These are phyloP conservation scores for Dreissena polymorpha DNA, from an alignment of 1,140 invertebrate genomes.

Conservation along the genomic window DNA sequence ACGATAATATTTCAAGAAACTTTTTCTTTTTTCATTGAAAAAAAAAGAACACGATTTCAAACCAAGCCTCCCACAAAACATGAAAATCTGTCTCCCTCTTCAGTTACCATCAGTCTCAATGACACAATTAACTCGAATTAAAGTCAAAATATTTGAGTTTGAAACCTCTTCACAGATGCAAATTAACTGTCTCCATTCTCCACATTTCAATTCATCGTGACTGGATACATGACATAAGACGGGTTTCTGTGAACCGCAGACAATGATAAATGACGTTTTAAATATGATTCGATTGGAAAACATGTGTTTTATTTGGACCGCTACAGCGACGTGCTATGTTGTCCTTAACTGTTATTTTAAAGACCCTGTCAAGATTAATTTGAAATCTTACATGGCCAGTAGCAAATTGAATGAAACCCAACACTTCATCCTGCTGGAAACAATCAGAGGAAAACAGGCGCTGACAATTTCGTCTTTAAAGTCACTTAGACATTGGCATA, in stretches of 20 bases:
- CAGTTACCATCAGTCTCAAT: constrained; percentile 12
- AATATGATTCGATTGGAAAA: constrained; percentile 46
- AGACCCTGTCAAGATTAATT: constrained; percentile 48
- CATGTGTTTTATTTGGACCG: neutral
- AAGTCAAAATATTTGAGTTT: constrained; percentile 57
- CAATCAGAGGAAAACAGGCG: constrained; percentile 40
- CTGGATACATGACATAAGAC: constrained; percentile 34
- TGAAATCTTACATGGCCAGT: constrained; percentile 38
- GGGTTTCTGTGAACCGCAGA: neutral
- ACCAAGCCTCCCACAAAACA: neutral
- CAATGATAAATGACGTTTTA: constrained; percentile 7
- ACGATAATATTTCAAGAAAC: too few relatives aligned
- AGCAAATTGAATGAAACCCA: constrained; percentile 53
- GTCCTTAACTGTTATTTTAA: constrained; percentile 13
- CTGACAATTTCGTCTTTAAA: constrained; percentile 56
- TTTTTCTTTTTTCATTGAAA: too few relatives aligned
- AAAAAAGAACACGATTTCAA: too few relatives aligned
- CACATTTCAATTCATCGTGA: constrained; percentile 34
- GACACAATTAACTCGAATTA: constrained; percentile 45
- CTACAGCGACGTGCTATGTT: neutral
- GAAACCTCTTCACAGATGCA: constrained; percentile 42
- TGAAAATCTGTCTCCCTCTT: neutral
- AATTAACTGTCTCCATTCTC: constrained; percentile 49
- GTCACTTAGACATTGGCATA: constrained; percentile 46
- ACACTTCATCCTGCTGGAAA: constrained; percentile 47